Base-by-base conservation (phyloP, 2,888 invertebrate species). In the Melanotus villosus region DNA sequence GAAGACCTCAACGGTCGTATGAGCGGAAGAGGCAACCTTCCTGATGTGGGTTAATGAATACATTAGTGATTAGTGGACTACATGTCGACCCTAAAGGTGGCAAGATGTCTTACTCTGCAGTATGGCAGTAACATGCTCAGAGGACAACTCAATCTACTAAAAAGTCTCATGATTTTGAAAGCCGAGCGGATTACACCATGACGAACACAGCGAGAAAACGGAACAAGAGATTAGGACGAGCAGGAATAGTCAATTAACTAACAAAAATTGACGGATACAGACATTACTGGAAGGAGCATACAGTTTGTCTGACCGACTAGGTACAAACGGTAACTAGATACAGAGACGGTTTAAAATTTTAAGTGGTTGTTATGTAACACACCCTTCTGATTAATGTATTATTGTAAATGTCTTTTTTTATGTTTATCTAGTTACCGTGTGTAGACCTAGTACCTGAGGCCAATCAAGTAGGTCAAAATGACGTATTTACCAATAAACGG, bases 201-300 rank as follows among this genome's bases (percentile, higher is more conserved):
- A 47, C 12, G 19, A 47, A 47, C 23, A 23, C n/a, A 21, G 47
- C 47, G 26, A 47, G 10, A 10, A 19, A 19, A 23, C 47, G 47
- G 19, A 43, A 43, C 14, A 43, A 43, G 16, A 43, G 19, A 43
- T 43, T 43, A 43, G 43, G 5, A 43, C 43, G 2, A 43, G 10
- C 43, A 43, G 43, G 43, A 19, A 43, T 43, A 43, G 43, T 43
- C 34, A 26, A 26, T n/a, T n/a, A n/a, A n/a, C n/a, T n/a, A n/a
- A n/a, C n/a, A n/a, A n/a, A n/a, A n/a, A n/a, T n/a, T n/a, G n/a
- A n/a, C n/a, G n/a, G n/a, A n/a, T n/a, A n/a, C n/a, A n/a, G n/a
- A n/a, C n/a, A n/a, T n/a, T n/a, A n/a, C n/a, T n/a, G n/a, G n/a
- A n/a, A n/a, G n/a, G n/a, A n/a, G n/a, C n/a, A n/a, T n/a, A n/a